Evolutionary conservation across 1,140 invertebrate species (phyloP).

Genomic region (Orius laevigatus): DNA sequence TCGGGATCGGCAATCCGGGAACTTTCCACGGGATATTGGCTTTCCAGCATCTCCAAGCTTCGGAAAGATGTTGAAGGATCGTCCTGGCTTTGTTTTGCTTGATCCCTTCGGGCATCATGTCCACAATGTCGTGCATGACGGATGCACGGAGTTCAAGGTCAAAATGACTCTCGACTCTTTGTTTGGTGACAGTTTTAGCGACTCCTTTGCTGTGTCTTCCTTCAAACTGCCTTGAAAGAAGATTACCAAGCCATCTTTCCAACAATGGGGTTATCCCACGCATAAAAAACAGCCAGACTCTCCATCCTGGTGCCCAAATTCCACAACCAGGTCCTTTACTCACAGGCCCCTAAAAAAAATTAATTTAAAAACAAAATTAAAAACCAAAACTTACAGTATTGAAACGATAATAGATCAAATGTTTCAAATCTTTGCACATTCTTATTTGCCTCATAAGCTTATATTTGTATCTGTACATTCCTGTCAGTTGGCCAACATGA

Average conservation of each 20-base stretch:
- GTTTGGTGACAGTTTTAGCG: conserved; percentile 99
- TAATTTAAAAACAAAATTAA: too few relatives aligned
- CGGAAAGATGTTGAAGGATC: conserved; percentile 95
- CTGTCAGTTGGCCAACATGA: conserved; percentile 96
- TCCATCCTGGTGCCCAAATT: conserved; percentile 98
- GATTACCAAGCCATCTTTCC: conserved; percentile 95
- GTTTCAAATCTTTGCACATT: conserved; percentile 99
- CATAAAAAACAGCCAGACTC: conserved; percentile 99
- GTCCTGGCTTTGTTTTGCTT: conserved; percentile 99
- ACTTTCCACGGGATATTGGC: conserved; percentile 99
- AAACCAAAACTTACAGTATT: conserved; percentile 64
- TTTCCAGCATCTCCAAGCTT: conserved; percentile 99
- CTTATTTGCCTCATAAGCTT: conserved; percentile 99
- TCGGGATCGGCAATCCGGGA: conserved; percentile 93
- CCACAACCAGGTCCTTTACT: conserved; percentile 99
- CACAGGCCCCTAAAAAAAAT: conserved; percentile 62
- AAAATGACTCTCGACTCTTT: conserved; percentile 97
- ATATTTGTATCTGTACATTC: conserved; percentile 99
- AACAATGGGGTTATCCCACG: conserved; percentile 93
- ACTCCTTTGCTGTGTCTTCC: conserved; percentile 97
- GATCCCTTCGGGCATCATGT: conserved; percentile 99
- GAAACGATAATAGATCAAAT: conserved; percentile 98
- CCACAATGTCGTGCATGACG: conserved; percentile 98
- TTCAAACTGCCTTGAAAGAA: conserved; percentile 96
- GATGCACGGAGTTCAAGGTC: conserved; percentile 95